Evolutionary conservation across 2,888 invertebrate species (phyloP), one percentile per base, ranked within the genome.

Genomic region (Chloromyia formosa): DNA sequence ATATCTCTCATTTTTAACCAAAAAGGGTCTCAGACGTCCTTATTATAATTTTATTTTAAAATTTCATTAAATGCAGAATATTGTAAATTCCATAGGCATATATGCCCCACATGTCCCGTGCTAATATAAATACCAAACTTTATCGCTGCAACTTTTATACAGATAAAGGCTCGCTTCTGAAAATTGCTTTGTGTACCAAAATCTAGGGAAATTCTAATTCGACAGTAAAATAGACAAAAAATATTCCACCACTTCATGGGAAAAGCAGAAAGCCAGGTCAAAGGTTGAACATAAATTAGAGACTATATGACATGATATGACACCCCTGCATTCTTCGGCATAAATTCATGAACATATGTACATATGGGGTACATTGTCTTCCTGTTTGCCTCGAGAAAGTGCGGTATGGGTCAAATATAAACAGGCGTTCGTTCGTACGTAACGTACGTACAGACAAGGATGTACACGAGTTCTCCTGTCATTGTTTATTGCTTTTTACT

Each of bases 221-320:
- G 10, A 27, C 69, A 69, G 54, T 54, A 69, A 54, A 69, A 35
- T 69, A 69, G 35, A 23, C 20, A 18, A 54, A 69, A 69, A 35
- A 7, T 35, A 35, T 35, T 35, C 27, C 27, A 35, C 23, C 56
- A 40, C n/a, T 58, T 72, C 68, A 74, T 75, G 75, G 74, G 74
- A 77, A 76, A 77, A 58, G 27, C 58, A 54, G 68, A 72, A 74
- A 71, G 53, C 45, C 68, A 71, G 74, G 75, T 75, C 75, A 77
- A 74, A 77, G 77, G 77, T 77, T 74, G 66, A 20, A 75, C 72
- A 74, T 77, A 75, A 75, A 75, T 77, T 77, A 75, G 77, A 69
- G 75, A 75, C 72, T 77, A 53, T 77, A 75, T 64, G 72, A 69
- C 75, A 74, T 64, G 68, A 75, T 27, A 66, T 23, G 73, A 61